Evolutionary conservation across 2,888 invertebrate genomes (phyloP).

Genomic region (Caenorhabditis virilis): DNA sequence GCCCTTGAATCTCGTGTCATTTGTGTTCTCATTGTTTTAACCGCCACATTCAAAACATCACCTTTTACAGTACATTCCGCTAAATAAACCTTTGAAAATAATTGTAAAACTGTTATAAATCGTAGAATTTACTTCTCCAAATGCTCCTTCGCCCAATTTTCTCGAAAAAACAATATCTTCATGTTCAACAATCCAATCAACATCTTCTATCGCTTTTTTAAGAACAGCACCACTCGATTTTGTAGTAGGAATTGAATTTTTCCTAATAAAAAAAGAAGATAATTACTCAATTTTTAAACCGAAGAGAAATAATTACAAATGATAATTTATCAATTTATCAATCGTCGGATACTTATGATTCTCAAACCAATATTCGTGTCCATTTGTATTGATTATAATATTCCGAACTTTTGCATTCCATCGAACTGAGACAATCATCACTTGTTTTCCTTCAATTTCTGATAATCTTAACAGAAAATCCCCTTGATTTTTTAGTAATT

Average conservation of each 20-base stretch:
- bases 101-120: background rate
- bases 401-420: constrained; percentile 43
- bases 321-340: constrained; percentile 11
- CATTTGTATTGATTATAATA: constrained; percentile 46
- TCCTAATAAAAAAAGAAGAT: background rate
- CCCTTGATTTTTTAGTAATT: constrained; percentile 52
- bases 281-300: background rate
- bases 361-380: constrained; percentile 30
- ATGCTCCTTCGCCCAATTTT: constrained; percentile 62
- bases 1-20: constrained; percentile 48
- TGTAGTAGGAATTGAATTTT: constrained; percentile 42
- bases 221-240: constrained; percentile 30
- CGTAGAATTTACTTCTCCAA: constrained; percentile 59
- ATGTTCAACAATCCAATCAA: constrained; percentile 57
- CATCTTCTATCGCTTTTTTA: constrained; percentile 33
- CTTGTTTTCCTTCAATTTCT: constrained; percentile 45
- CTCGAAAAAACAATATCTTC: constrained; percentile 51
- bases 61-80: constrained; percentile 44
- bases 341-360: constrained; percentile 40
- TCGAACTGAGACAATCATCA: constrained; percentile 49
- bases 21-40: constrained; percentile 60
- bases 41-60: constrained; percentile 53
- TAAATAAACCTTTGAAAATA: constrained; percentile 35
- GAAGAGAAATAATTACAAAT: no score
- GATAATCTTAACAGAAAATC: constrained; percentile 54